These are phyloP conservation scores for Tipula lateralis DNA, from an alignment of 2,888 invertebrate species.

Conservation along the genomic window DNA sequence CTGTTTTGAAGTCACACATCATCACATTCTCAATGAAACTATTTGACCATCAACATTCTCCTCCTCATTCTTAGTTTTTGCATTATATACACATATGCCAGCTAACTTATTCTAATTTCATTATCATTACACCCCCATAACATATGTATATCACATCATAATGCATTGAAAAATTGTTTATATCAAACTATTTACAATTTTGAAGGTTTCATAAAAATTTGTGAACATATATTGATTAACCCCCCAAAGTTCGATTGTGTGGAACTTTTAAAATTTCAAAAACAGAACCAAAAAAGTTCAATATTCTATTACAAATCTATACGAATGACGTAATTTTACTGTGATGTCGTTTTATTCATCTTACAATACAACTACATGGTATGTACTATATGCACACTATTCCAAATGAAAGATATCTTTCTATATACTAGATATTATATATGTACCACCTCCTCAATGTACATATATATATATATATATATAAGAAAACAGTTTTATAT, in stretches of 20 bases:
- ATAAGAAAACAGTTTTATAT: no score
- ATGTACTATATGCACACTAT: not conserved
- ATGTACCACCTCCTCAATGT: not conserved
- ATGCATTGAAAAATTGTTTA: not conserved
- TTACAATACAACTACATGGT: not conserved
- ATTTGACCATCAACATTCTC: conserved; percentile 4
- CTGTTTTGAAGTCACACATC: not conserved
- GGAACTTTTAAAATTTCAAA: not conserved
- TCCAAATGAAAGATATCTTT: not conserved
- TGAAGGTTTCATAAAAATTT: no score
- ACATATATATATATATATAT: no score
- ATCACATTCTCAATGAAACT: not conserved
- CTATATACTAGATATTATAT: not conserved
- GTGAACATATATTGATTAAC: no score
- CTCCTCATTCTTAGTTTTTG: not conserved
- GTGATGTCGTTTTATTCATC: not conserved
- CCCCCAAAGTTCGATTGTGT: not conserved
- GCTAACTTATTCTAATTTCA: not conserved
- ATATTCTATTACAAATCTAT: not conserved
- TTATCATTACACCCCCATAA: not conserved
- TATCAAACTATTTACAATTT: no score
- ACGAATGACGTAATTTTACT: not conserved
- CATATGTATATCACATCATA: not conserved
- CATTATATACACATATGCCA: not conserved
- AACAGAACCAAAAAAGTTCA: not conserved